Conservation (phyloP, 2,888 invertebrate species). For the Spilosoma lubricipeda region DNA sequence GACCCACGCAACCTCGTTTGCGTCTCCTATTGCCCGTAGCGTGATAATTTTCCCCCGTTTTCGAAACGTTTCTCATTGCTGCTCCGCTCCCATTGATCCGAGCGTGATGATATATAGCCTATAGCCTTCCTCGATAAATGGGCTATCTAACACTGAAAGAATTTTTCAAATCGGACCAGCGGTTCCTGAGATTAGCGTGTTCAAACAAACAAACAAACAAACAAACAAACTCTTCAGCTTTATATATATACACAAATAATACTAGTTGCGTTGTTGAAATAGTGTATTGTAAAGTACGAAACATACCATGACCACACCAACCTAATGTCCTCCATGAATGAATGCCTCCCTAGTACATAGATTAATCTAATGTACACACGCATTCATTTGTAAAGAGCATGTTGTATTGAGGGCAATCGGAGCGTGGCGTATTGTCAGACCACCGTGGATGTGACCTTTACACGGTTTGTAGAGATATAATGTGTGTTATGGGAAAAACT, state of each 20-base stretch:
- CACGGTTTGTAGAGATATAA: slow-evolving; percentile 3
- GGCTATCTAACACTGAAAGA: no score
- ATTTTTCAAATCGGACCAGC: no score
- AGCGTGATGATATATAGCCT: no score
- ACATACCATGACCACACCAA: not conserved
- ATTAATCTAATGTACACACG: slow-evolving; percentile 10
- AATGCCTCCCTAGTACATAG: not conserved
- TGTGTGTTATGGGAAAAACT: slow-evolving; percentile 1
- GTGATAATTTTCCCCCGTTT: no score
- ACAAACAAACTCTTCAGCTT: no score
- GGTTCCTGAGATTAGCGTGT: no score
- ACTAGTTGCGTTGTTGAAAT: not conserved
- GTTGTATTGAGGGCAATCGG: slow-evolving; percentile 28
- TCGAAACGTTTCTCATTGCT: no score
- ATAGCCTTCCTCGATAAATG: no score
- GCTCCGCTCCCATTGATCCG: no score
- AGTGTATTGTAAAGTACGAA: not conserved
- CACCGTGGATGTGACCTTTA: slow-evolving; percentile 35
- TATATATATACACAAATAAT: not conserved
- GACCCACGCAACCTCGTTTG: no score
- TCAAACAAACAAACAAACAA: no score
- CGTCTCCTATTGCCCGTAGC: no score
- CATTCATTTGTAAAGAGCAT: slow-evolving; percentile 39
- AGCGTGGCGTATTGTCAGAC: slow-evolving; percentile 29
- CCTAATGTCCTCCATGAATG: slow-evolving; percentile 5